phyloP scores from a whole-genome alignment of 2,797 vertebrate genomes.

The Acanthis flammea region DNA sequence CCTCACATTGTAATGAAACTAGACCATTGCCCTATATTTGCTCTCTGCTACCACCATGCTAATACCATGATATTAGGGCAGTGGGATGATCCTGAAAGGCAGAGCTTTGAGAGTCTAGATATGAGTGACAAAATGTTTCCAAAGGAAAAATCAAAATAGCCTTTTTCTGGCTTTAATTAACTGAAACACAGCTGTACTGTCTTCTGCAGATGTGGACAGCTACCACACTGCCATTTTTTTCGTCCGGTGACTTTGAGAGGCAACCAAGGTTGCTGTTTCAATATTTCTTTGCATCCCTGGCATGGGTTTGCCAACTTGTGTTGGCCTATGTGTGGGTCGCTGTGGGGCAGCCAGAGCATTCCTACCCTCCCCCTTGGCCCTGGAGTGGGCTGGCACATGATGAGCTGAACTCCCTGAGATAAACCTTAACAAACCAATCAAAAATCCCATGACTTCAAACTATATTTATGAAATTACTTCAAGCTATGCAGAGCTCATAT shows the following conservation, averaged over 20 bases:
- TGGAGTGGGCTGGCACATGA: fast-evolving
- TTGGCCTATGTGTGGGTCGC: fast-evolving
- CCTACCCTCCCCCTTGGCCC: not conserved
- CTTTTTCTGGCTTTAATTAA: not conserved
- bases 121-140: not conserved
- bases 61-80: not conserved
- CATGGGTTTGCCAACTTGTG: not conserved
- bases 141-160: not conserved
- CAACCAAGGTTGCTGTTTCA: not conserved
- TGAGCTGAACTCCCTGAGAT: not conserved
- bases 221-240: not conserved
- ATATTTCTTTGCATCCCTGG: not conserved
- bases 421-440: not conserved
- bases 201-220: not conserved
- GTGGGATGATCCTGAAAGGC: not conserved
- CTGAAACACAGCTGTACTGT: not conserved
- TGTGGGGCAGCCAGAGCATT: not conserved
- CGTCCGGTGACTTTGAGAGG: not conserved
- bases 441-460: not conserved
- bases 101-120: not conserved
- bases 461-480: not conserved
- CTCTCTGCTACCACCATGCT: not conserved
- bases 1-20: not conserved
- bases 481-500: not conserved
- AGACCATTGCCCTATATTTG: not conserved